Conservation (phyloP, 2,888 invertebrate genomes). For the Antheraea yamamai region DNA sequence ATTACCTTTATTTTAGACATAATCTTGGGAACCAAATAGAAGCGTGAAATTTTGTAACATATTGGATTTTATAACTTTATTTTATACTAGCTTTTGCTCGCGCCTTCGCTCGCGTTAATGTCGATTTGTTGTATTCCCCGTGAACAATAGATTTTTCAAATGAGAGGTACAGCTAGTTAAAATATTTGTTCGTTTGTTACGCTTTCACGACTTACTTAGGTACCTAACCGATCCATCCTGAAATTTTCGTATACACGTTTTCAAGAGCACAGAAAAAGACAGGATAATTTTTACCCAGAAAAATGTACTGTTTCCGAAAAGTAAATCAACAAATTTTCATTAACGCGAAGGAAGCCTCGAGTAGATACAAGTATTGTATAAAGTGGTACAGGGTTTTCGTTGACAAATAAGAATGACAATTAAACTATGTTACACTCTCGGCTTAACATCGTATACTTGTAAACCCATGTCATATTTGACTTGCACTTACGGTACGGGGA, state of each 20-base stretch:
- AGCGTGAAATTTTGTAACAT: neutral
- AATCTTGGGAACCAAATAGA: neutral
- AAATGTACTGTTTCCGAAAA: too few species aligned
- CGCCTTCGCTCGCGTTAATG: too few species aligned
- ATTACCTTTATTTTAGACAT: neutral
- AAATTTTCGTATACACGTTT: too few species aligned
- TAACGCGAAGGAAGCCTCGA: neutral
- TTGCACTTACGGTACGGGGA: neutral
- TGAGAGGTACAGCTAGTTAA: too few species aligned
- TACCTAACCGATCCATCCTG: too few species aligned
- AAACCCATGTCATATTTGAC: conserved; percentile 1
- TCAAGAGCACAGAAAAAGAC: neutral
- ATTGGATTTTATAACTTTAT: neutral
- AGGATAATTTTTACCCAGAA: neutral
- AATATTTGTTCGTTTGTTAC: too few species aligned
- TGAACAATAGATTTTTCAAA: too few species aligned
- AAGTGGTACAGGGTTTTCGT: neutral
- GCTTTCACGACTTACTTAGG: too few species aligned
- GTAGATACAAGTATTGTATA: neutral
- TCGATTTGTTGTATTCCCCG: too few species aligned
- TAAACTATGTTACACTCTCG: neutral
- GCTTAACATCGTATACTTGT: neutral
- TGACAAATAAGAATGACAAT: neutral
- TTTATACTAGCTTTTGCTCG: too few species aligned
- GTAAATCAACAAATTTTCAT: neutral